A percentile compares a stretch with the other conserved stretches of the same genome.
Evolutionary conservation across 2,888 invertebrate species (phyloP).

Genomic region (Lamellibrachia columna): DNA sequence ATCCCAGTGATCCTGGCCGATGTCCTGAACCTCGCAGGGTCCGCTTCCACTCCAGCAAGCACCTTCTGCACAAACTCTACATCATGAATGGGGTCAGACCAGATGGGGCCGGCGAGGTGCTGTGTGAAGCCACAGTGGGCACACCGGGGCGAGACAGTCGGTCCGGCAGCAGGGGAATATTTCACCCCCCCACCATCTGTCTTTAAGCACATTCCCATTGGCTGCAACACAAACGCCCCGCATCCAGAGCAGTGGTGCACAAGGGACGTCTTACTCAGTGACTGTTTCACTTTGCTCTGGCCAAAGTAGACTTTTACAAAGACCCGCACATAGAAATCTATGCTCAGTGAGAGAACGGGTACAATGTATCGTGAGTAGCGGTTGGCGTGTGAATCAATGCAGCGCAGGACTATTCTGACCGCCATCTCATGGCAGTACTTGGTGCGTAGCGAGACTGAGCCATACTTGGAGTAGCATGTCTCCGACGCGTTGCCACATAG

Average conservation of each 20-base stretch:
- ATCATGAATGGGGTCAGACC: slow-evolving; percentile 88
- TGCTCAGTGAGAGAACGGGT: slow-evolving; percentile 89
- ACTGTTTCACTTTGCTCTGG: slow-evolving; percentile 83
- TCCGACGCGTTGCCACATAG: slow-evolving; percentile 95
- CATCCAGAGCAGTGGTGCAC: slow-evolving; percentile 93
- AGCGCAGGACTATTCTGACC: slow-evolving; percentile 88
- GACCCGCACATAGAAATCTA: slow-evolving; percentile 95
- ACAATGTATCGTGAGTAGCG: slow-evolving; percentile 77
- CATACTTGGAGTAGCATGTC: slow-evolving; percentile 92
- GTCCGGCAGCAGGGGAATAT: slow-evolving; percentile 77
- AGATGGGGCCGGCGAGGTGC: slow-evolving; percentile 91
- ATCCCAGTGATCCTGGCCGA: slow-evolving; percentile 71
- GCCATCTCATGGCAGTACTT: slow-evolving; percentile 91
- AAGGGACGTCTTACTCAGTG: slow-evolving; percentile 81
- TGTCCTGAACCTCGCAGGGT: slow-evolving; percentile 73
- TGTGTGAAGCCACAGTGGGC: slow-evolving; percentile 70
- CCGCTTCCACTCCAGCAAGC: slow-evolving; percentile 64
- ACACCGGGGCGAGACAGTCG: slow-evolving; percentile 76
- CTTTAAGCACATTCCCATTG: slow-evolving; percentile 71
- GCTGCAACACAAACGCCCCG: slow-evolving; percentile 80
- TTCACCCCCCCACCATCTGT: slow-evolving; percentile 67
- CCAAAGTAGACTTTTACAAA: slow-evolving; percentile 87
- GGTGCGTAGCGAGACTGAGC: slow-evolving; percentile 84
- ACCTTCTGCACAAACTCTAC: slow-evolving; percentile 79
- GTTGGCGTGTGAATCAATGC: slow-evolving; percentile 91